Evolutionary conservation across 1,140 invertebrate genomes (phyloP).

Genomic region (Psix sp.): DNA sequence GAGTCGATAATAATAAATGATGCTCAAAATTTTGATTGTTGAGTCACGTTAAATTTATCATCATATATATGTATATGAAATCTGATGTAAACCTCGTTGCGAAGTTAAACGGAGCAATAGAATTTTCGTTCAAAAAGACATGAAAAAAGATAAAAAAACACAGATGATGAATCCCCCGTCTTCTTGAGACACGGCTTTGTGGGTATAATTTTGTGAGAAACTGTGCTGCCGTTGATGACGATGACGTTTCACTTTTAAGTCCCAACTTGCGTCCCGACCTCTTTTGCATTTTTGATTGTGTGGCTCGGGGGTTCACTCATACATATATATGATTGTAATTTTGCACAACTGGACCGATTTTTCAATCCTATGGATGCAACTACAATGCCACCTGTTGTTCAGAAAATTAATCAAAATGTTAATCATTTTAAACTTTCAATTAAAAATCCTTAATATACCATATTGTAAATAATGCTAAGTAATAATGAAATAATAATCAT

Average conservation of each 20-base stretch:
- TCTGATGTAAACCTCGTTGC: constrained; percentile 70
- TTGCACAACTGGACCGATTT: constrained; percentile 27
- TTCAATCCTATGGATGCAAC: constrained; percentile 6
- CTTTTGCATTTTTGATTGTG: constrained; percentile 26
- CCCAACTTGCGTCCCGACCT: constrained; percentile 15
- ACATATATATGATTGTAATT: constrained; percentile 62
- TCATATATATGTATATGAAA: constrained; percentile 69
- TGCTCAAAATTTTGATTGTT: constrained; percentile 32
- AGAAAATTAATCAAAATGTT: not conserved
- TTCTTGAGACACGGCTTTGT: constrained; percentile 27
- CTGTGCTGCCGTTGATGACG: constrained; percentile 25
- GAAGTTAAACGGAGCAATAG: constrained; percentile 19
- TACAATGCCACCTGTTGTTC: constrained; percentile 18
- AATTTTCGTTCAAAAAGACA: no score
- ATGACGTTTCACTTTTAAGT: constrained; percentile 38
- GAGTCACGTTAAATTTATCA: constrained; percentile 53
- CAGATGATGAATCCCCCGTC: constrained; percentile 2
- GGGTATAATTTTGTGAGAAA: constrained; percentile 55
- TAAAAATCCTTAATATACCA: no score
- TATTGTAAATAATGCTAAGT: no score
- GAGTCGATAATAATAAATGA: constrained; percentile 1
- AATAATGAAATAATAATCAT: no score
- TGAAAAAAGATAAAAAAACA: not conserved
- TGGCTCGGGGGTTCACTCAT: constrained; percentile 47
- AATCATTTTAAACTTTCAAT: no score